Base-by-base conservation (phyloP, 2,797 vertebrate species). In the Meriones psammophilus region DNA sequence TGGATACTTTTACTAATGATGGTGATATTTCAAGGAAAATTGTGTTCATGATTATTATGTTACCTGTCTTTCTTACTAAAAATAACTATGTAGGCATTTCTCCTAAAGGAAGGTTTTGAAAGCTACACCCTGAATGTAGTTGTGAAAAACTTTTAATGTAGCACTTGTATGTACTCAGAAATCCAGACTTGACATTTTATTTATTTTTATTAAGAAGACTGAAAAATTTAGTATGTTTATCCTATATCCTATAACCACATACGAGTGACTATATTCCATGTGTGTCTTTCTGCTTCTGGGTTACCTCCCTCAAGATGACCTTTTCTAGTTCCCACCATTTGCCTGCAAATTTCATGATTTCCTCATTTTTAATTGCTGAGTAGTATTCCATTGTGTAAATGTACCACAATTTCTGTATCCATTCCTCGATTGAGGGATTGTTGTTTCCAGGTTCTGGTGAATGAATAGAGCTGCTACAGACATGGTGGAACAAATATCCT, bases 21-120 rank as follows among this genome's bases (percentile, higher is more conserved):
- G 74, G 26, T 58, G 30, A 58, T 73, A 81, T 85, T 94, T 96
- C 50, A 96, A 30, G 56, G 7, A 50, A 77, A 81, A 71, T 66
- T 85, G 74, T n/a, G 39, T 22, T 13, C 89, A 28, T 62, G 36
- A 89, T 76, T 80, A 90, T 58, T 64, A 20, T 71, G 30, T 88
- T 86, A 50, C 30, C 39, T 77, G 54, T 71, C 22, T 2, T 12
- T 88, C 93, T 96, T 60, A 73, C 13, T 8, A 74, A 96, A 81
- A 33, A 5, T 20, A 36, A 60, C 9, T 64, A 62, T 87, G 30
- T 36, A 62, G 46, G 2, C 62, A 86, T 50, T 73, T 95, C 28
- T 30, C 12, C 46, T 69, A 69, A 26, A 54, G 42, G 46, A 86
- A 28, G 24, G 20, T 28, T 28, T 71, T 71, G 33, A 87, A 39